Conservation (phyloP, 2,113 vertebrate genomes). For the Pagrus major region DNA sequence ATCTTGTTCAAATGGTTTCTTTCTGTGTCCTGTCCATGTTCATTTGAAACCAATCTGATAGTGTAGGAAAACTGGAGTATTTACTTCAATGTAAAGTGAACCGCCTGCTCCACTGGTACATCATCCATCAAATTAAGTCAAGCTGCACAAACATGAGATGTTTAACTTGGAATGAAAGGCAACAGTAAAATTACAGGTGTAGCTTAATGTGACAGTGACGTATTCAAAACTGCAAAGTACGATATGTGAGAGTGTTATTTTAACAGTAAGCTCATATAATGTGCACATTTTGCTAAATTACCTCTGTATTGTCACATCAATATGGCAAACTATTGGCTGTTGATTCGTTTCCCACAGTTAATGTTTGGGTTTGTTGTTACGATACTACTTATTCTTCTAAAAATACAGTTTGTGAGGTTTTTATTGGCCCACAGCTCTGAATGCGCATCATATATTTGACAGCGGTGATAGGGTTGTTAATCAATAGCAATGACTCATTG, state of each 20-base stretch:
- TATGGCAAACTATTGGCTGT: neutral
- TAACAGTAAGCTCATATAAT: conserved; percentile 25
- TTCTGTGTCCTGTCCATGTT: neutral
- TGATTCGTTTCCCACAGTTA: conserved; percentile 15
- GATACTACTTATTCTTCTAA: conserved; percentile 27
- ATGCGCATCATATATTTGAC: conserved; percentile 29
- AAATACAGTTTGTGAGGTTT: conserved; percentile 34
- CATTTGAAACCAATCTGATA: conserved; percentile 16
- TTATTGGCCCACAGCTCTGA: conserved; percentile 24
- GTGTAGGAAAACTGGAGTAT: neutral
- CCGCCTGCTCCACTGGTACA: conserved; percentile 37
- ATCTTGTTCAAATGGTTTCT: neutral
- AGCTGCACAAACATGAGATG: conserved; percentile 70
- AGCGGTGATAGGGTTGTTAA: conserved; percentile 46
- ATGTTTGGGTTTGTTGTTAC: conserved; percentile 22
- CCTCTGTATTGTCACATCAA: conserved; percentile 17
- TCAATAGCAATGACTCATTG: conserved; percentile 50
- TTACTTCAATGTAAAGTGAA: neutral
- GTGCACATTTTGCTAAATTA: conserved; percentile 14
- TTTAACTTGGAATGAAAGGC: conserved; percentile 64
- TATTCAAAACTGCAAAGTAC: conserved; percentile 4
- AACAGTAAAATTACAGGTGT: conserved; percentile 61
- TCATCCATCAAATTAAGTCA: conserved; percentile 63
- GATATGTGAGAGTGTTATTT: conserved; percentile 12
- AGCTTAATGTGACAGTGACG: conserved; percentile 60